Conservation (phyloP, 2,888 invertebrate genomes). For the Mimumesa dahlbomi region DNA sequence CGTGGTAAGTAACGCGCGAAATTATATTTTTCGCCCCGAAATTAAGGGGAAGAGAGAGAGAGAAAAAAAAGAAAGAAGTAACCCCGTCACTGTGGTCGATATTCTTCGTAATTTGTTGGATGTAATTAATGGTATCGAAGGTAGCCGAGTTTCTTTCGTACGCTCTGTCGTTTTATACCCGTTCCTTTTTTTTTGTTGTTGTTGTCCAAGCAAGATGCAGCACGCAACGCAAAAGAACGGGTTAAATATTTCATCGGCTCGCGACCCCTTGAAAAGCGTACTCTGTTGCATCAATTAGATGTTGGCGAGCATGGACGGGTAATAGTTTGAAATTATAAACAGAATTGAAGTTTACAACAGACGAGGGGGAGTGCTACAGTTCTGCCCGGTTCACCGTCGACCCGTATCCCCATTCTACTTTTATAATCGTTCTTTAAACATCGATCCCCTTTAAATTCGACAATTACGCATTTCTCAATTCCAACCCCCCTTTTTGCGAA, state of each 20-base stretch:
- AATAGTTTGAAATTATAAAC: constrained; percentile 48
- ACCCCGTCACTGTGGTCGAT: no score
- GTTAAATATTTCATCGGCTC: constrained; percentile 52
- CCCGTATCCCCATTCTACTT: not conserved
- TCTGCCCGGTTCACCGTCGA: not conserved
- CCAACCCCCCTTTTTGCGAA: no score
- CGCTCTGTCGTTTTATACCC: no score
- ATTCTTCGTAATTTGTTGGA: no score
- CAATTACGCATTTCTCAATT: no score
- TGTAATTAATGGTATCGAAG: no score
- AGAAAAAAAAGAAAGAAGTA: no score
- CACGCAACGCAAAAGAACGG: constrained; percentile 1
- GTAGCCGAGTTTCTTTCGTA: no score
- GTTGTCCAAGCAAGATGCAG: constrained; percentile 7
- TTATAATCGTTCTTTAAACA: no score
- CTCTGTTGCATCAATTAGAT: constrained; percentile 35
- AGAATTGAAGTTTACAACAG: constrained; percentile 15
- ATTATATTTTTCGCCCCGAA: not conserved
- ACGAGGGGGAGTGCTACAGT: constrained; percentile 9
- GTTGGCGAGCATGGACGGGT: constrained; percentile 18
- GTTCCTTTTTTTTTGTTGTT: constrained; percentile 3
- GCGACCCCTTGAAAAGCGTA: constrained; percentile 37
- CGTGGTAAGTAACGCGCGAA: not conserved
- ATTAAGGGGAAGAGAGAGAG: no score
- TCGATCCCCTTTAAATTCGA: no score